phyloP scores from a whole-genome alignment of 2,113 vertebrate species.

The Sakesphorus luctuosus region DNA sequence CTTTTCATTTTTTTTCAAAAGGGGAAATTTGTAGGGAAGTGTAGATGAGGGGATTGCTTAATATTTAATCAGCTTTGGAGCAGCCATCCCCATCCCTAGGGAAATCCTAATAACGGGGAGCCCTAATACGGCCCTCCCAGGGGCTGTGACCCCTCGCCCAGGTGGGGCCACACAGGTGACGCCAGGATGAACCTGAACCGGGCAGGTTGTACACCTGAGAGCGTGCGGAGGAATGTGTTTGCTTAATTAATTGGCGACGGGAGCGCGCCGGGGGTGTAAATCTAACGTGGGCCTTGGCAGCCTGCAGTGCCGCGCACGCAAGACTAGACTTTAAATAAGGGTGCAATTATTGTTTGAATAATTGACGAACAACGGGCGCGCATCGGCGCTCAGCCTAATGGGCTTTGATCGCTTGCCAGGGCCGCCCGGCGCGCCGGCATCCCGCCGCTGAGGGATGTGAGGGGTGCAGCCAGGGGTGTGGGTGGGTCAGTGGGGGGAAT shows the following conservation, averaged over 20 bases:
- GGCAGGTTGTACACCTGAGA: constrained; percentile 76
- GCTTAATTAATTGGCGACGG: constrained; percentile 78
- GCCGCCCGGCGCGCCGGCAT: not conserved
- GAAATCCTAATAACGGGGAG: not conserved
- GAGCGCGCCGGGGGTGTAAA: constrained; percentile 59
- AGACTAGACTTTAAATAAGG: constrained; percentile 85
- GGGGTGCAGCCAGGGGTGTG: not conserved
- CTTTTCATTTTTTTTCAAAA: not conserved
- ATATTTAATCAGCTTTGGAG: not conserved
- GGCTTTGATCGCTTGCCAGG: constrained; percentile 58
- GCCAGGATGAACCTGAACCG: not conserved
- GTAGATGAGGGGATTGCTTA: not conserved
- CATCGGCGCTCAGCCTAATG: constrained; percentile 47
- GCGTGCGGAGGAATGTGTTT: constrained; percentile 67
- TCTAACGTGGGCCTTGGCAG: constrained; percentile 62
- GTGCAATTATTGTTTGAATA: constrained; percentile 77
- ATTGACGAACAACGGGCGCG: constrained; percentile 75
- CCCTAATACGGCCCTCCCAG: not conserved
- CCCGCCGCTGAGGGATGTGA: not conserved
- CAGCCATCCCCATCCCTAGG: not conserved
- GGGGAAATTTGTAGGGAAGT: not conserved
- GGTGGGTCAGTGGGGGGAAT: not conserved
- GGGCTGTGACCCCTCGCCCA: not conserved
- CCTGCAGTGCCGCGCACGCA: constrained; percentile 56
- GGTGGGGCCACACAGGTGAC: not conserved